Conservation (phyloP, 2,113 vertebrate genomes). For the Anhinga rufa region DNA sequence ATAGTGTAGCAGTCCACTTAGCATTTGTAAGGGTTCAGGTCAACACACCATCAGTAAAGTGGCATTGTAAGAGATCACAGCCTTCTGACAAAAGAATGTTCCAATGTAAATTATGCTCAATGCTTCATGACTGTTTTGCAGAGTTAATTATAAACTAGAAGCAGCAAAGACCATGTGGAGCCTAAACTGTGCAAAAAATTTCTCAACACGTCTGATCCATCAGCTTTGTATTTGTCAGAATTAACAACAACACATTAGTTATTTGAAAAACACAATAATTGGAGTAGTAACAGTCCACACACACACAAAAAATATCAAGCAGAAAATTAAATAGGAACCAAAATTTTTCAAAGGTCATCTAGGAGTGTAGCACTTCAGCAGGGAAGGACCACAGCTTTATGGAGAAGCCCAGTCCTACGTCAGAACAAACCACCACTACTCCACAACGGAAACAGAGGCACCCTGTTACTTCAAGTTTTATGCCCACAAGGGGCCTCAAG, state of each 20-base stretch:
- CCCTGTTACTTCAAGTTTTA: neutral
- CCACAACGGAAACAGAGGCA: fast-evolving
- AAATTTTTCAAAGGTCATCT: neutral
- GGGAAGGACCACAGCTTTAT: neutral
- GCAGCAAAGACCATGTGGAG: neutral
- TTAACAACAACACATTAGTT: neutral
- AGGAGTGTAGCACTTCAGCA: neutral
- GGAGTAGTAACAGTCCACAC: neutral
- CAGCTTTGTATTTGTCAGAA: neutral
- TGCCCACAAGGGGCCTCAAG: neutral
- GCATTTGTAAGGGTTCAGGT: neutral
- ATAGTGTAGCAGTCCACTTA: neutral
- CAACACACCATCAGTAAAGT: neutral
- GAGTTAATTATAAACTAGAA: neutral
- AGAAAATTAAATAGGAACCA: neutral
- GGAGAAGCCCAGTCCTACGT: neutral
- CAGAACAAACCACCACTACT: neutral
- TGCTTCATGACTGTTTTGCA: neutral
- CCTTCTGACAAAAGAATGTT: neutral
- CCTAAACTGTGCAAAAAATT: neutral
- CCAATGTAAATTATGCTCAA: neutral
- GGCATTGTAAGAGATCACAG: neutral
- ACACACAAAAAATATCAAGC: neutral
- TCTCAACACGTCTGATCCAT: neutral
- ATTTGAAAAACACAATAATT: neutral